phyloP scores from a whole-genome alignment of 2,797 vertebrate genomes.

The Scolopax bukidnonensis region DNA sequence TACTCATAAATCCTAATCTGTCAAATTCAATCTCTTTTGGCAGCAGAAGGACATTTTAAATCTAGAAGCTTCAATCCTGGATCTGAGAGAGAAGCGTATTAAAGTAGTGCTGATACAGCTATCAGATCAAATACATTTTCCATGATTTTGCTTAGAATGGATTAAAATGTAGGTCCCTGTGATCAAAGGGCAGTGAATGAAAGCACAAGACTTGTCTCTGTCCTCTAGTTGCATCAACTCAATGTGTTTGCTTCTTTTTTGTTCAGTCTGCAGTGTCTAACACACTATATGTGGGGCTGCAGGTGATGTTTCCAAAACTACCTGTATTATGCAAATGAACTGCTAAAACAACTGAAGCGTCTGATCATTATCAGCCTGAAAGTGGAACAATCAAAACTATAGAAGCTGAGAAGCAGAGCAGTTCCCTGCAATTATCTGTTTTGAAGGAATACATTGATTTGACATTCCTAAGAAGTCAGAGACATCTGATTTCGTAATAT shows the following conservation, averaged over 20 bases:
- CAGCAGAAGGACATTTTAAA: constrained; percentile 62
- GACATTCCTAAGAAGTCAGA: constrained; percentile 82
- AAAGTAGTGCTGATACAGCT: constrained; percentile 39
- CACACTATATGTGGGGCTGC: constrained; percentile 53
- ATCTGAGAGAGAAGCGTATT: constrained; percentile 9
- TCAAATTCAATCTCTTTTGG: constrained; percentile 64
- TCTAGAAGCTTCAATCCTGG: constrained; percentile 51
- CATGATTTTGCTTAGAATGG: constrained; percentile 13
- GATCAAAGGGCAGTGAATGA: constrained; percentile 47
- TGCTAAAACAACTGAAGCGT: constrained; percentile 54
- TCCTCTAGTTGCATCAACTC: constrained; percentile 49
- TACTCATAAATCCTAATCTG: constrained; percentile 68
- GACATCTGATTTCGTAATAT: constrained; percentile 80
- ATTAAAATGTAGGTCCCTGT: constrained; percentile 36
- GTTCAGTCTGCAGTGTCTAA: constrained; percentile 8
- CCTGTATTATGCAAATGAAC: constrained; percentile 57
- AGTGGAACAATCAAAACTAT: constrained; percentile 75
- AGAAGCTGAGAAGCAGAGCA: constrained; percentile 71
- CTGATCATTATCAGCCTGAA: constrained; percentile 67
- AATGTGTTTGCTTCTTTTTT: background rate
- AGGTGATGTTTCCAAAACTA: constrained; percentile 42
- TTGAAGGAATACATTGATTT: constrained; percentile 80
- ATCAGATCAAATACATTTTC: constrained; percentile 67
- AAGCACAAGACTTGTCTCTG: constrained; percentile 1
- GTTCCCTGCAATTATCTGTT: constrained; percentile 79